Percentiles rank a stretch among this genome's conserved stretches.
These are phyloP conservation scores for Leucophenga maculata DNA, from an alignment of 2,888 invertebrate species.

Conservation along the genomic window DNA sequence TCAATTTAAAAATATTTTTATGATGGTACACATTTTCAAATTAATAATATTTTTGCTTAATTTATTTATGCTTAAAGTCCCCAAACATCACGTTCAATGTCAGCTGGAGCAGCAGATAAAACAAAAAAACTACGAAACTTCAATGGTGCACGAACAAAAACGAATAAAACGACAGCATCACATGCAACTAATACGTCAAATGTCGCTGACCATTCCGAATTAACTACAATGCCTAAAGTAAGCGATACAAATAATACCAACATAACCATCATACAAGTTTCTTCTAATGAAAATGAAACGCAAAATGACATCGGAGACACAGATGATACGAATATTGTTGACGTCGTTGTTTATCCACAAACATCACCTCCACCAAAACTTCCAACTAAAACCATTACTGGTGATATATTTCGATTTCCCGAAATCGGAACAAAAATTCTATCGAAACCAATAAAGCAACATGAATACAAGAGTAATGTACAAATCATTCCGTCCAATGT, in stretches of 20 bases:
- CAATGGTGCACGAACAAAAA: slow-evolving; percentile 23
- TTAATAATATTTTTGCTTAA: not conserved
- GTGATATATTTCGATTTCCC: slow-evolving; percentile 69
- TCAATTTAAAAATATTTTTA: not conserved
- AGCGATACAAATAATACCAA: slow-evolving; percentile 70
- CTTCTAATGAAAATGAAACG: slow-evolving; percentile 64
- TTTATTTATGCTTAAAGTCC: slow-evolving; percentile 51
- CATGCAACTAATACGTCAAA: no score
- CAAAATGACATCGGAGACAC: slow-evolving; percentile 35
- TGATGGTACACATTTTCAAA: slow-evolving; percentile 13
- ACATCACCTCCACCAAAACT: slow-evolving; percentile 54
- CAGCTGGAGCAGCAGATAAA: slow-evolving; percentile 66
- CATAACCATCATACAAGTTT: slow-evolving; percentile 77
- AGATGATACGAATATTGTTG: no score
- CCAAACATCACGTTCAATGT: slow-evolving; percentile 69
- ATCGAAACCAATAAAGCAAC: slow-evolving; percentile 45
- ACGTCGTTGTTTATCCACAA: no score
- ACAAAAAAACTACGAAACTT: slow-evolving; percentile 50
- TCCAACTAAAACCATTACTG: slow-evolving; percentile 56
- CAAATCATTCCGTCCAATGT: slow-evolving; percentile 73
- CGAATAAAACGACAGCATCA: slow-evolving; percentile 6
- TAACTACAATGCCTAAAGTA: slow-evolving; percentile 27
- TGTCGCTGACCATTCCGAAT: not conserved
- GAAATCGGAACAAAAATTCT: slow-evolving; percentile 49
- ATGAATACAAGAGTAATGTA: slow-evolving; percentile 71